Conservation (phyloP, 2,113 vertebrate species). For the Panthera leo region DNA sequence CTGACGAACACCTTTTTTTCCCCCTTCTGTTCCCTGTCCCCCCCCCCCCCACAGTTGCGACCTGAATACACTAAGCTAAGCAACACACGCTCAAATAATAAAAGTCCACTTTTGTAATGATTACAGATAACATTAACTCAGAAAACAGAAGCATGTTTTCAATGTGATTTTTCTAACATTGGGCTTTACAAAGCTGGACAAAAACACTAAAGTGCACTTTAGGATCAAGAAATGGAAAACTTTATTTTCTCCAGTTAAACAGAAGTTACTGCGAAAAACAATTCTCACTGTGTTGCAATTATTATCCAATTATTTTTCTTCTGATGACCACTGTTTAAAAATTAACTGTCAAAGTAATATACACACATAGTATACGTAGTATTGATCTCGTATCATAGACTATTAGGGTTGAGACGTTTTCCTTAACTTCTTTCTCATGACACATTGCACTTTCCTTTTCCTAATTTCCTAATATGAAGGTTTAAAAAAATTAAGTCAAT, state of each 20-base stretch:
- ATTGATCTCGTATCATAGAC: neutral
- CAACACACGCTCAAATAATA: neutral
- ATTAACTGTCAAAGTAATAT: neutral
- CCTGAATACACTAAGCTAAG: neutral
- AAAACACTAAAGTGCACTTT: neutral
- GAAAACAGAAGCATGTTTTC: neutral
- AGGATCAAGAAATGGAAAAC: neutral
- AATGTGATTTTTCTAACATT: slow-evolving; percentile 2
- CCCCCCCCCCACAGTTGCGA: neutral
- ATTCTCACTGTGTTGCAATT: neutral
- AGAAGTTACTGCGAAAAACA: neutral
- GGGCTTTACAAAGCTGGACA: neutral
- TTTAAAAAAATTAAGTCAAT: neutral
- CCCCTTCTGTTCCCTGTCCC: no score
- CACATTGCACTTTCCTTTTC: neutral
- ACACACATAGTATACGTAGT: no score
- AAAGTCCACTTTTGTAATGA: neutral
- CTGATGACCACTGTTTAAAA: neutral
- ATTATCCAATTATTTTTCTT: slow-evolving; percentile 1
- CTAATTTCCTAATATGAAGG: neutral
- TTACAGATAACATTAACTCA: neutral
- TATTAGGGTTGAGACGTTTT: neutral
- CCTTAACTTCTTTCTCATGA: neutral
- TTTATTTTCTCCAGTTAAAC: neutral
- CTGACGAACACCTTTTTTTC: neutral